A percentile compares a stretch with the other conserved stretches of the same genome.
These are phyloP conservation scores for Idris sp. DNA, from an alignment of 1,140 invertebrate genomes.

Conservation along the genomic window DNA sequence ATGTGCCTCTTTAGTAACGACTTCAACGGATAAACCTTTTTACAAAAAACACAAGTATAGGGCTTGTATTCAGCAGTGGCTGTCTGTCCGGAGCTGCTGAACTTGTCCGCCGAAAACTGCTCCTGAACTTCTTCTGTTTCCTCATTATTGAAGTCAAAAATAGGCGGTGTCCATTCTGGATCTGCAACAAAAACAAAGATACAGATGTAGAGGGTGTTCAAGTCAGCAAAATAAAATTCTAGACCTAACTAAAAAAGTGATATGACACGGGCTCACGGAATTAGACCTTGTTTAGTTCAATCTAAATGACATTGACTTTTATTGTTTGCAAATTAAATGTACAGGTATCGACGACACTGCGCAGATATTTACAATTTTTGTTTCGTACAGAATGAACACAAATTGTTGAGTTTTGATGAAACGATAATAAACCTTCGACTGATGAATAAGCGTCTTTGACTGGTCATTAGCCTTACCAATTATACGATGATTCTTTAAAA, in stretches of 20 bases:
- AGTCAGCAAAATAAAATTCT: too few species aligned
- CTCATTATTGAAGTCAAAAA: conserved; percentile 34
- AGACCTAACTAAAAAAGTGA: too few species aligned
- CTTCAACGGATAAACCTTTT: conserved; percentile 71
- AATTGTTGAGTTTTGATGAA: too few species aligned
- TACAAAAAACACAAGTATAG: conserved; percentile 72
- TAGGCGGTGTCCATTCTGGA: conserved; percentile 19
- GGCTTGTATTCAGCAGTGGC: conserved; percentile 50
- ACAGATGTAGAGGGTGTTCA: conserved; percentile 34
- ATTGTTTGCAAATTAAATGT: conserved; percentile 26
- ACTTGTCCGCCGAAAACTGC: conserved; percentile 18
- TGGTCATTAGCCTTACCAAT: too few species aligned
- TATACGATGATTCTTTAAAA: too few species aligned
- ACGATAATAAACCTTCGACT: too few species aligned
- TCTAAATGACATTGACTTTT: conserved; percentile 36
- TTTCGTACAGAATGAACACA: conserved; percentile 14
- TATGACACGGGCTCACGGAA: too few species aligned
- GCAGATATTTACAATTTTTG: conserved; percentile 21
- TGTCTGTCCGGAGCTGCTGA: conserved; percentile 16
- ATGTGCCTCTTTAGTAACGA: conserved; percentile 74
- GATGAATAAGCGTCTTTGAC: too few species aligned
- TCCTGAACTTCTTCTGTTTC: conserved; percentile 4
- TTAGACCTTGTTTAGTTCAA: conserved; percentile 22
- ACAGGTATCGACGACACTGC: conserved; percentile 14
- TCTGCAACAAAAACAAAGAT: conserved; percentile 43